Base-by-base conservation (phyloP, 1,140 invertebrate species). In the Prorops nasuta region DNA sequence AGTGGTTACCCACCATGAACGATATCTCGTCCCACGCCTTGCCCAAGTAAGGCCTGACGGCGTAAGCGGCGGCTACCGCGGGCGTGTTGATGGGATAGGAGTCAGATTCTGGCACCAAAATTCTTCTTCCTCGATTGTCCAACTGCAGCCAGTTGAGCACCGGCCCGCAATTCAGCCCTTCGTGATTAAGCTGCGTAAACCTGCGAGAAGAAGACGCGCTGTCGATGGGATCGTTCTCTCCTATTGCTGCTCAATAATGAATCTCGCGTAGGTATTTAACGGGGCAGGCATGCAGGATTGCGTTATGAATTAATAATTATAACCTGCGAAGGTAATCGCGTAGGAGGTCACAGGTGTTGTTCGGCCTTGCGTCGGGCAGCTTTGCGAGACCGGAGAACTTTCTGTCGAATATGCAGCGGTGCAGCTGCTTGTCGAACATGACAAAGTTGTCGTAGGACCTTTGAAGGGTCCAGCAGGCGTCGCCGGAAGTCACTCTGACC, bases 31-130 rank as follows among this genome's bases (percentile, higher is more conserved):
- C 88, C n/a, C 80, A 78, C 24, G 86, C 91, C 76, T 93, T 88
- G n/a, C 92, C 92, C n/a, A 85, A 85, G 71, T 96, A 96, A 62
- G 90, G 84, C 49, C 92, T 84, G 15, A 96, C 87, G 3, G 93
- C 94, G 67, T 97, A 96, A 1, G 95, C 96, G 1, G 95, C 96
- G 1, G 95, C 96, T 8, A 98, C 93, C 1, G 96, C 96, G 0
- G 96, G 96, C 1, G 94, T 98, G 73, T 99, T 99, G 58, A 98
- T 98, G 0, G 92, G 94, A 51, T 90, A 91, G 43, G 93, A 94
- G 68, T 98, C 52, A 88, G 82, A 54, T 93, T 82, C 54, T 84
- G 87, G 73, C 85, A 88, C 63, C 77, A 72, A 64, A 42, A 72
- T 78, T 24, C 84, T 81, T 39, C 82, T 77, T 58, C 91, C 90